Evolutionary conservation across 1,140 invertebrate genomes (phyloP).

Genomic region (Drosophila novamexicana): DNA sequence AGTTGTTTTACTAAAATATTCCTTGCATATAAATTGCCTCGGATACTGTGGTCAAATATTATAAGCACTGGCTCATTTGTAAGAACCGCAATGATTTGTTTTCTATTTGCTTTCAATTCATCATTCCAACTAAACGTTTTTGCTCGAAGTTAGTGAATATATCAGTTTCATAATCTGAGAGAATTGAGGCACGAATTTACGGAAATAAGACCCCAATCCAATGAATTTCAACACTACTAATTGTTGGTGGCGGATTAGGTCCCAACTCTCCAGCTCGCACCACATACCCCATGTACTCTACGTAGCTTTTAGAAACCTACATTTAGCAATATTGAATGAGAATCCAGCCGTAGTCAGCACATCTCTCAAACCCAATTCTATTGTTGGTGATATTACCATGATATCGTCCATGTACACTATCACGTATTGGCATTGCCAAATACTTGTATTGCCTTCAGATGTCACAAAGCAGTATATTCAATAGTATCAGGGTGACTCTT

Average conservation of each 20-base stretch:
- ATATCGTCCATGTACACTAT: background rate
- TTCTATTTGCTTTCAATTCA: conserved; percentile 13
- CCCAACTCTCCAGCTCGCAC: conserved; percentile 8
- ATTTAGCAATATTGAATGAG: conserved; percentile 4
- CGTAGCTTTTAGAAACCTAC: conserved; percentile 7
- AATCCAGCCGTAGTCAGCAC: too few species aligned
- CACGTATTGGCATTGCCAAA: conserved; percentile 10
- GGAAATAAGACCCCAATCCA: too few species aligned
- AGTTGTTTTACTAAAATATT: too few species aligned
- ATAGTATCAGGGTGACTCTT: conserved; percentile 15
- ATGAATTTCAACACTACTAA: conserved; percentile 2
- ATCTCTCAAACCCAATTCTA: background rate
- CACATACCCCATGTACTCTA: conserved; percentile 5
- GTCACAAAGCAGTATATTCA: conserved; percentile 15
- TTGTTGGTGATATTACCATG: background rate
- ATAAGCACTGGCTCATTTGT: conserved; percentile 15
- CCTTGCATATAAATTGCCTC: too few species aligned
- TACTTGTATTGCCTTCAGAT: conserved; percentile 3
- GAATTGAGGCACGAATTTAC: conserved; percentile 13
- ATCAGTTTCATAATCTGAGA: conserved; percentile 20
- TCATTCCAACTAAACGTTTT: conserved; percentile 5
- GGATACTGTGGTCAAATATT: too few species aligned
- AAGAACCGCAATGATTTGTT: conserved; percentile 1
- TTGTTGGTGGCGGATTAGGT: conserved; percentile 4
- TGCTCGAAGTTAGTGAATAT: conserved; percentile 12